A percentile compares a stretch with the other conserved stretches of the same genome.
These are phyloP conservation scores for Cylindroiulus punctatus DNA, from an alignment of 2,888 invertebrate species.

Conservation along the genomic window DNA sequence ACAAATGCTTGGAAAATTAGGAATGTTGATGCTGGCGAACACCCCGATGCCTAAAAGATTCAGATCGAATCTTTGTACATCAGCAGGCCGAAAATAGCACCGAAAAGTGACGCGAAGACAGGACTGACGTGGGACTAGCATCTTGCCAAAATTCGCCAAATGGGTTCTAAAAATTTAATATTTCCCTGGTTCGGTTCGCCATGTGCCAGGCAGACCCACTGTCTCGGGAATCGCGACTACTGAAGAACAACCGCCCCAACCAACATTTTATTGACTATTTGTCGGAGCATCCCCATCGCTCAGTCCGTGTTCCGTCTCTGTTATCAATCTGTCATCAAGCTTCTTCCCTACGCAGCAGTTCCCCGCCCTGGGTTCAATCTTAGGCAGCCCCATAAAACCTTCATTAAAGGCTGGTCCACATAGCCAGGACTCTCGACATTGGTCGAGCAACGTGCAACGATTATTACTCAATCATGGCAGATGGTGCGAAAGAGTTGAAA, in stretches of 20 bases:
- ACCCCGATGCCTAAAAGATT: no score
- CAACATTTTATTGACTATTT: slow-evolving; percentile 16
- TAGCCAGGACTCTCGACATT: neutral
- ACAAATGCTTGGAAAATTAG: no score
- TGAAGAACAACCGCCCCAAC: neutral
- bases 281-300: neutral
- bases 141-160: neutral
- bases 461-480: neutral
- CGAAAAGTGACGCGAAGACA: neutral
- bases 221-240: neutral
- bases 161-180: neutral
- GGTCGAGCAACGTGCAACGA: neutral
- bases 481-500: neutral
- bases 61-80: no score
- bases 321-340: neutral
- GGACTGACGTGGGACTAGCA: neutral
- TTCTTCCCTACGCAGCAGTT: slow-evolving; percentile 10
- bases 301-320: neutral
- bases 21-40: no score
- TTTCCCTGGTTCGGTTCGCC: neutral
- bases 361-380: slow-evolving; percentile 1
- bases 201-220: neutral
- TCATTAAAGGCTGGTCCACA: neutral
- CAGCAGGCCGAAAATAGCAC: neutral
- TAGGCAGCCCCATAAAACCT: neutral